These are phyloP conservation scores for Uloborus diversus DNA, from an alignment of 1,140 invertebrate genomes.

Conservation along the genomic window DNA sequence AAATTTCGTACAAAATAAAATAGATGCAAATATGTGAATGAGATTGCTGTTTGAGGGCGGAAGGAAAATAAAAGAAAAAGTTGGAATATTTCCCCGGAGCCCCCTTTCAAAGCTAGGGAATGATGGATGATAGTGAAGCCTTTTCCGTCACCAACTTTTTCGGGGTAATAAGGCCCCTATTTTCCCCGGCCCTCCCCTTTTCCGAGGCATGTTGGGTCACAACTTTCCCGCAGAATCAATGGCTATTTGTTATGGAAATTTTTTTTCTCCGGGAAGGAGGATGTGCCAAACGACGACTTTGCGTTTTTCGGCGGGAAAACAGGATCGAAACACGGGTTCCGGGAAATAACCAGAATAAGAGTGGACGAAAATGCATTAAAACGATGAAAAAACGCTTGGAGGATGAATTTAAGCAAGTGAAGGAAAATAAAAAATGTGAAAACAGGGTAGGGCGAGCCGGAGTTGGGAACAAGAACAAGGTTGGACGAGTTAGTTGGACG, in stretches of 20 bases:
- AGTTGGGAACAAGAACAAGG: too few relatives aligned
- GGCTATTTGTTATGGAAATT: slow-evolving; percentile 31
- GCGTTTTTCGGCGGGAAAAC: not conserved
- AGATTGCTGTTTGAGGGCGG: slow-evolving; percentile 30
- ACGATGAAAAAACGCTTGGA: too few relatives aligned
- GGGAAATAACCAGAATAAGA: too few relatives aligned
- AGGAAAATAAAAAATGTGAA: too few relatives aligned
- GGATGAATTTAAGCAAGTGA: too few relatives aligned
- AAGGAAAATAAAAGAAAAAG: not conserved
- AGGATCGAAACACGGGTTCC: slow-evolving; percentile 11
- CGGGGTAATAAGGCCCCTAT: slow-evolving; percentile 18
- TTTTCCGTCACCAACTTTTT: slow-evolving; percentile 43
- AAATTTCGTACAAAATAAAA: slow-evolving; percentile 27
- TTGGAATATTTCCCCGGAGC: not conserved
- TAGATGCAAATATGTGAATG: slow-evolving; percentile 33
- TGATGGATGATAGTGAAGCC: slow-evolving; percentile 27
- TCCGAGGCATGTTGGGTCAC: too few relatives aligned
- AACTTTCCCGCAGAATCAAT: slow-evolving; percentile 22
- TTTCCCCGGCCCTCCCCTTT: not conserved
- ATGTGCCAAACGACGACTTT: slow-evolving; percentile 9
- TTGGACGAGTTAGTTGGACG: too few relatives aligned
- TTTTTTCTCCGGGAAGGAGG: too few relatives aligned
- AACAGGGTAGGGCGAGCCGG: too few relatives aligned
- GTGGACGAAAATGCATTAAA: too few relatives aligned
- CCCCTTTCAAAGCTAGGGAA: not conserved